Evolutionary conservation across 2,797 vertebrate genomes (phyloP).

Genomic region (Rhinatrema bivittatum): DNA sequence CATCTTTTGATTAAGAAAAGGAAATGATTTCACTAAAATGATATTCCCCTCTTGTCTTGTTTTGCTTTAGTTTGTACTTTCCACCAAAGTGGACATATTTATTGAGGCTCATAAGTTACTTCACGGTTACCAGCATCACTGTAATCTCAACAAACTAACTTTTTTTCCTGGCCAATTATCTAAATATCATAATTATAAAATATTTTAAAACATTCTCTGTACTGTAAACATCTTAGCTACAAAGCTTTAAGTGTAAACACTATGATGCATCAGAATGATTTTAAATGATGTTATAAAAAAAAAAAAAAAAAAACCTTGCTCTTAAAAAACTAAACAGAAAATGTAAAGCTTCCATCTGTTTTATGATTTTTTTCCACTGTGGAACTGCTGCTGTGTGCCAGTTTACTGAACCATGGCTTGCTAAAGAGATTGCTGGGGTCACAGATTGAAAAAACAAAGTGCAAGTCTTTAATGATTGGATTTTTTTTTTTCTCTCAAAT

Average conservation of each 20-base stretch:
- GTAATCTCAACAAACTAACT: constrained; percentile 74
- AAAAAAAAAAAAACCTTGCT: too few species aligned
- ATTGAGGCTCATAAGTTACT: constrained; percentile 72
- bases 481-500: constrained; percentile 26
- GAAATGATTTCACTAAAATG: constrained; percentile 87
- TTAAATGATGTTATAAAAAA: constrained; percentile 73
- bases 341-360: constrained; percentile 73
- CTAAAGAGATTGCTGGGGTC: constrained; percentile 72
- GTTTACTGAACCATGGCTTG: constrained; percentile 72
- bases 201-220: constrained; percentile 67
- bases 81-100: constrained; percentile 73
- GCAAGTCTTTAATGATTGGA: constrained; percentile 48
- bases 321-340: constrained; percentile 75
- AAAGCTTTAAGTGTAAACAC: constrained; percentile 72
- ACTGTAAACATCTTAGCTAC: constrained; percentile 73
- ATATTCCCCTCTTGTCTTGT: constrained; percentile 74
- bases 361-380: constrained; percentile 75
- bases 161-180: constrained; percentile 71
- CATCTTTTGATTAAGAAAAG: constrained; percentile 88
- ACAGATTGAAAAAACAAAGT: constrained; percentile 58
- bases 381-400: constrained; percentile 70
- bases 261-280: constrained; percentile 64
- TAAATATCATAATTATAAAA: constrained; percentile 81
- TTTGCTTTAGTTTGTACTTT: constrained; percentile 77
- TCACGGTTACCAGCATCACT: constrained; percentile 62